Evolutionary conservation across 2,797 vertebrate species (phyloP), one percentile per base, ranked within the genome.

Genomic region (Megaceryle alcyon): DNA sequence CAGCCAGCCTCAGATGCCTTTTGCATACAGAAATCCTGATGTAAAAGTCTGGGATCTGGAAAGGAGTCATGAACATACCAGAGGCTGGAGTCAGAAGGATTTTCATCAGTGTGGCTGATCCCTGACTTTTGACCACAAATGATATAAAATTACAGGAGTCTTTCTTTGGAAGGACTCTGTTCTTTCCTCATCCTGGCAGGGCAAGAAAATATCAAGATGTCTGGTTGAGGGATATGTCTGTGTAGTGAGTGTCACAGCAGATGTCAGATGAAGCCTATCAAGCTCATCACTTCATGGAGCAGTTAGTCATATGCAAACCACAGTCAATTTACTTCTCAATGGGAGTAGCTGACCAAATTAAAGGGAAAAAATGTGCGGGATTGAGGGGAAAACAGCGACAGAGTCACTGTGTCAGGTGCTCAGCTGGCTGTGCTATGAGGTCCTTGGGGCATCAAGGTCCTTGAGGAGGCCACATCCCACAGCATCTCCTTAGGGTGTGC

Each of bases 381-480:
- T 0, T n/a, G 10, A 28, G 14, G 10, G 8, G 6, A 37, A 26
- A 79, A 48, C 29, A 72, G 57, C 59, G 14, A 53, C 18, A 41
- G 6, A 28, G 3, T 13, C 23, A 56, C 4, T 31, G 2, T 23
- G 9, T 22, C 14, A 18, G 6, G 7, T 65, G 21, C 28, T n/a
- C 2, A 2, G 16, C 12, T 60, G 41, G 18, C 19, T 4, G 0
- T 57, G 16, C 4, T 33, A 21, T 2, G 23, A 14, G 23, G 12
- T 94, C 25, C 19, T 1, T 44, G 44, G 7, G 14, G 12, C 21
- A 12, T 35, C 5, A 14, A 15, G 7, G 12, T 46, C 31, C 20
- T 79, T 0, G 0, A 43, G 31, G 28, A 82, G 12, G 28, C 4
- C 26, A n/a, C 0, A 0, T 71, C 29, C 54, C 29, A 60, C 28